A percentile compares a stretch with the other conserved stretches of the same genome.
phyloP scores from a whole-genome alignment of 2,888 invertebrate species.

The Choreutis nemorana region DNA sequence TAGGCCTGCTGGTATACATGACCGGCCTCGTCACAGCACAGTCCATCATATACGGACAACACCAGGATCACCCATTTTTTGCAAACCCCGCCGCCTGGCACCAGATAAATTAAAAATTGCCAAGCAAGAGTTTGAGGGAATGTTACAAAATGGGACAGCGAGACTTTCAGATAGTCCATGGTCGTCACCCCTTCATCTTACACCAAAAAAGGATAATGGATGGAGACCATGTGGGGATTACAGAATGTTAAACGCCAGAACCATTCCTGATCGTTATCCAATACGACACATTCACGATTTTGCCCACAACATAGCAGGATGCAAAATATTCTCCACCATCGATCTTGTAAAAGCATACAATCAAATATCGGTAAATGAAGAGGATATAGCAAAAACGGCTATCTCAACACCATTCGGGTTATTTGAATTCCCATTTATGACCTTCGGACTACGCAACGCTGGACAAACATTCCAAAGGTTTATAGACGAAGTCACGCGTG shows the following conservation, averaged over 20 bases:
- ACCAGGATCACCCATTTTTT: constrained; percentile 12
- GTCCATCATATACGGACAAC: constrained; percentile 14
- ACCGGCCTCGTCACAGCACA: constrained; percentile 12
- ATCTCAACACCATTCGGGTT: no score
- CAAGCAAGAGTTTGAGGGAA: constrained; percentile 11
- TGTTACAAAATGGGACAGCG: constrained; percentile 11
- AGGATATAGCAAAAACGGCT: no score
- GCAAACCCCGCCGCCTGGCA: constrained; percentile 11
- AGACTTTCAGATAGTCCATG: constrained; percentile 17
- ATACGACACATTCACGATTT: constrained; percentile 15
- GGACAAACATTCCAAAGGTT: no score
- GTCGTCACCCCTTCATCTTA: constrained; percentile 24
- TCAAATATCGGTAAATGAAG: no score
- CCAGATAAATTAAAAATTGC: constrained; percentile 11
- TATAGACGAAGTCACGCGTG: no score
- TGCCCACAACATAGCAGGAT: constrained; percentile 9
- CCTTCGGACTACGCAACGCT: no score
- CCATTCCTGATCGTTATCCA: constrained; percentile 22
- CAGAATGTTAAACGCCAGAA: constrained; percentile 20
- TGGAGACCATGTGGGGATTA: constrained; percentile 32
- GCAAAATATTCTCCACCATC: constrained; percentile 8
- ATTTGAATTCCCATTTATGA: no score
- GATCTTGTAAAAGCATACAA: no score
- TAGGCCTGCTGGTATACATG: constrained; percentile 4
- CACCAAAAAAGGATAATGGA: constrained; percentile 19